These are phyloP conservation scores for Pogona vitticeps DNA, from an alignment of 2,113 vertebrate species.

Conservation along the genomic window DNA sequence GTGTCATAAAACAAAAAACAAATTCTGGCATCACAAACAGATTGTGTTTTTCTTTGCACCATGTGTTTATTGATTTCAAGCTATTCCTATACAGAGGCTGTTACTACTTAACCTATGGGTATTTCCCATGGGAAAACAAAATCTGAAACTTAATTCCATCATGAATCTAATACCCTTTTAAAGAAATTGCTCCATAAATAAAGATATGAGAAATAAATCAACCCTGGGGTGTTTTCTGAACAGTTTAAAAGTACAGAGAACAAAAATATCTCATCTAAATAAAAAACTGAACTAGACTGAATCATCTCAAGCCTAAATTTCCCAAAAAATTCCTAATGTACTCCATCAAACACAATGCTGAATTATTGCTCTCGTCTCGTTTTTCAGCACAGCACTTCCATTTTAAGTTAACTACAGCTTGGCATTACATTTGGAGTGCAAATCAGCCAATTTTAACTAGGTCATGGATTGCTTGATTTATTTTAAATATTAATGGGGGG, in stretches of 20 bases:
- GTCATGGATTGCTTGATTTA: too few relatives aligned
- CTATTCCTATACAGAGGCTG: not conserved
- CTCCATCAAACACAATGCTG: not conserved
- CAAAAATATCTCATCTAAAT: not conserved
- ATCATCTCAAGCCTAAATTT: not conserved
- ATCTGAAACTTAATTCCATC: not conserved
- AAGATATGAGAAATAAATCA: not conserved
- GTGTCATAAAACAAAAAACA: not conserved
- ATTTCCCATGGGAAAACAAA: constrained; percentile 39
- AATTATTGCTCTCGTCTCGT: too few relatives aligned
- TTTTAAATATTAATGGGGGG: too few relatives aligned
- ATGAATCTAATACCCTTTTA: constrained; percentile 9
- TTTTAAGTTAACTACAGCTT: too few relatives aligned
- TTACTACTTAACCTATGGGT: not conserved
- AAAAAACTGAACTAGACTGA: not conserved
- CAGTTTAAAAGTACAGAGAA: not conserved
- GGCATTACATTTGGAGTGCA: too few relatives aligned
- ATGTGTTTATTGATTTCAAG: not conserved
- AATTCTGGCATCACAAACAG: not conserved
- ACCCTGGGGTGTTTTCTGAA: not conserved
- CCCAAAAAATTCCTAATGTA: too few relatives aligned
- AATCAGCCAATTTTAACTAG: too few relatives aligned
- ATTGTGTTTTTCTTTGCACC: not conserved
- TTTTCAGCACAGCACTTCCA: too few relatives aligned
- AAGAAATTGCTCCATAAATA: not conserved